A percentile compares a stretch with the other conserved stretches of the same genome.
phyloP scores from a whole-genome alignment of 23 tunicate genomes.

The Styela clava region DNA sequence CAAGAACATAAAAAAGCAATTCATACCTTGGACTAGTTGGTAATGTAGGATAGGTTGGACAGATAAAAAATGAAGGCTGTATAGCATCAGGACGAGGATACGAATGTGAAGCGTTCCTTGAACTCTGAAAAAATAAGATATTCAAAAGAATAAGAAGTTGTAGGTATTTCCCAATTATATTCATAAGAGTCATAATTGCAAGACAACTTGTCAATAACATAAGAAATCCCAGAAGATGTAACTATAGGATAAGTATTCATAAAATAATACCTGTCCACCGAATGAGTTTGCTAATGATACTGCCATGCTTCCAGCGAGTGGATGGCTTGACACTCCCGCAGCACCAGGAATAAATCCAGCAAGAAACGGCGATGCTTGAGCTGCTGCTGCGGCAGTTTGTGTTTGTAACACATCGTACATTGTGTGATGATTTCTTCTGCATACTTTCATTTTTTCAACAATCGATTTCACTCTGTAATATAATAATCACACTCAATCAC shows the following conservation, averaged over 20 bases:
- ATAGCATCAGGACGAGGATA: conserved; percentile 47
- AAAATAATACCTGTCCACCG: background rate
- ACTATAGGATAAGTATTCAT: no score
- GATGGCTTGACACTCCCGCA: conserved; percentile 33
- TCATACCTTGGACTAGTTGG: conserved; percentile 57
- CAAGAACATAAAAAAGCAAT: background rate
- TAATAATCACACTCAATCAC: background rate
- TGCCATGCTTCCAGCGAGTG: conserved; percentile 30
- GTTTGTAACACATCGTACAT: conserved; percentile 51
- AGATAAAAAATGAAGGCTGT: conserved; percentile 79
- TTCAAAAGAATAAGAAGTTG: no score
- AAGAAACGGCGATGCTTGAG: conserved; percentile 50
- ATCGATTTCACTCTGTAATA: conserved; percentile 68
- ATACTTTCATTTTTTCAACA: conserved; percentile 90
- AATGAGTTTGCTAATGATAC: conserved; percentile 51
- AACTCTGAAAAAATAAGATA: conserved; percentile 15
- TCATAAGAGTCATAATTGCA: no score
- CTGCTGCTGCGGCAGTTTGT: conserved; percentile 27
- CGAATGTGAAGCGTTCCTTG: conserved; percentile 28
- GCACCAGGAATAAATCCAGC: conserved; percentile 58
- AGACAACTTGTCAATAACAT: no score
- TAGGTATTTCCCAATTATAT: no score
- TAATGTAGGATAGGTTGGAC: conserved; percentile 66
- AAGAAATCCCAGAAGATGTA: no score
- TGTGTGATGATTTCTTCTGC: conserved; percentile 51